Conservation (phyloP, 1,140 invertebrate species). For the Phenacoccus solenopsis region DNA sequence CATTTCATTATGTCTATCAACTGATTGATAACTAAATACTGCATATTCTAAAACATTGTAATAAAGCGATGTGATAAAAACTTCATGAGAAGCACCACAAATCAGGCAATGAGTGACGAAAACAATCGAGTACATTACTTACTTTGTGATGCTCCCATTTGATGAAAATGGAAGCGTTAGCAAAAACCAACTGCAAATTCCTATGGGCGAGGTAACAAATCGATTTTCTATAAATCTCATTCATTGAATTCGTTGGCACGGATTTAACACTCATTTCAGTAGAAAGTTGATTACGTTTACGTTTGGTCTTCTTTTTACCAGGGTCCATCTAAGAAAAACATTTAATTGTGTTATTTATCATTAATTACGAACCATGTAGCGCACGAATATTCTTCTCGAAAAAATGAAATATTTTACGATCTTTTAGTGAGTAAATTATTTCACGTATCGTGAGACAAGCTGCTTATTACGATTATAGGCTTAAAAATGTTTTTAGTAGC, state of each 20-base stretch:
- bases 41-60: not conserved
- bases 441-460: too few relatives aligned
- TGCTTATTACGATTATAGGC: too few relatives aligned
- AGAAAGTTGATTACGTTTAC: not conserved
- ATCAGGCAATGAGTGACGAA: too few relatives aligned
- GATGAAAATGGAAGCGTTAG: not conserved
- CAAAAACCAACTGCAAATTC: not conserved
- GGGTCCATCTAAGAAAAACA: not conserved
- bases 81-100: too few relatives aligned
- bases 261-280: not conserved
- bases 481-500: too few relatives aligned
- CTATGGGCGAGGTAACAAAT: not conserved
- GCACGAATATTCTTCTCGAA: too few relatives aligned
- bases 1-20: not conserved
- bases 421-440: too few relatives aligned
- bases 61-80: not conserved
- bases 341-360: not conserved
- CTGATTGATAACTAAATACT: not conserved
- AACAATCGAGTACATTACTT: too few relatives aligned
- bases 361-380: not conserved
- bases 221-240: not conserved
- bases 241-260: not conserved
- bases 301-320: not conserved
- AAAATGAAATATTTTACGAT: too few relatives aligned
- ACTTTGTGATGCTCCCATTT: conserved; percentile 5